Evolutionary conservation across 92 coral and sea anemone species (phyloP).

Genomic region (Palythoa grandis): DNA sequence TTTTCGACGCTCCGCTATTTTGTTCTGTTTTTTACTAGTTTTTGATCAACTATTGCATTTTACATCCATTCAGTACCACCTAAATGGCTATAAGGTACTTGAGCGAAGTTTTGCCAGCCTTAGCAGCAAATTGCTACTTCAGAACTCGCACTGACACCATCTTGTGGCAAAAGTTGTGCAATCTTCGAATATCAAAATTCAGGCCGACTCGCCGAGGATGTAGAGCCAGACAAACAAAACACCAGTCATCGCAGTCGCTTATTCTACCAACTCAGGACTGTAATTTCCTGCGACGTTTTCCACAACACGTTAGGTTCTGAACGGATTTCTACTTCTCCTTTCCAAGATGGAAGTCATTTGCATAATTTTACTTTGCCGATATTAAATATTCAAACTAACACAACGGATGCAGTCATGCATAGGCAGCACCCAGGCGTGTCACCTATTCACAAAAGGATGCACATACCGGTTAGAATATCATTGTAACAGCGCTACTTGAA

Average conservation of each 20-base stretch:
- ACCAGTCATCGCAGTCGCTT: slow-evolving; percentile 10
- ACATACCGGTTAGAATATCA: slow-evolving; percentile 10
- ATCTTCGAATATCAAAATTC: neutral
- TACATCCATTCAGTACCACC: neutral
- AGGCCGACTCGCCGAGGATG: slow-evolving; percentile 11
- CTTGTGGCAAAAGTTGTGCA: slow-evolving; percentile 9
- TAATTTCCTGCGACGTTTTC: slow-evolving; percentile 2
- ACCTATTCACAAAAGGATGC: neutral
- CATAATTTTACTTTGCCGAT: slow-evolving; percentile 2
- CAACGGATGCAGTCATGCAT: neutral
- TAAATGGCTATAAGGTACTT: slow-evolving; percentile 1
- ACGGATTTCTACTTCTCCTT: slow-evolving; percentile 5
- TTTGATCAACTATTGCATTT: slow-evolving; percentile 3
- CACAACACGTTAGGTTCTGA: neutral
- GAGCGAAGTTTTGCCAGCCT: neutral
- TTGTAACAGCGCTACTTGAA: too few species aligned
- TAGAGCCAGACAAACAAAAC: slow-evolving; percentile 2
- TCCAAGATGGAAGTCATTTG: slow-evolving; percentile 11
- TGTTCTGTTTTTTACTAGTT: too few species aligned
- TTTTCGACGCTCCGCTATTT: too few species aligned
- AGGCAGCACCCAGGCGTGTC: neutral
- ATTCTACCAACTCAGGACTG: too few species aligned
- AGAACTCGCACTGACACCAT: neutral
- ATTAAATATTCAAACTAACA: too few species aligned
- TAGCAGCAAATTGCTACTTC: too few species aligned